Conservation (phyloP, 2,113 vertebrate species). For the Lophius piscatorius region DNA sequence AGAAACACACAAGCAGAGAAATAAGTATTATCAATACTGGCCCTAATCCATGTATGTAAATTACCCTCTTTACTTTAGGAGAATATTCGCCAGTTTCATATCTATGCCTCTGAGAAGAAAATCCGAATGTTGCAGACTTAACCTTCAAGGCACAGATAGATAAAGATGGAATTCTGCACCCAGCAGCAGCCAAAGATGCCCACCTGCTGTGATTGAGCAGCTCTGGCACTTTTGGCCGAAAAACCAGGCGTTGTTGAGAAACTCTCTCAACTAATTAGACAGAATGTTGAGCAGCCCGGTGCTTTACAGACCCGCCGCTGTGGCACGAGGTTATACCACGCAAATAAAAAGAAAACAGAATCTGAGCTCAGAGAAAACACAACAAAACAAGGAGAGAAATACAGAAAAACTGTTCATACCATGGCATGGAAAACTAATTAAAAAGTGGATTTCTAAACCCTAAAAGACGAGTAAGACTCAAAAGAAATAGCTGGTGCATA, state of each 20-base stretch:
- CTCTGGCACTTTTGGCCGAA: constrained; percentile 4
- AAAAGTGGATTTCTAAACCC: background rate
- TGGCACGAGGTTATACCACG: background rate
- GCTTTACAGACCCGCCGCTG: background rate
- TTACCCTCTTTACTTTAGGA: constrained; percentile 1
- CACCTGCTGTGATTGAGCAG: background rate
- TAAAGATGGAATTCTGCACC: background rate
- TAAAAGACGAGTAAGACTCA: no score
- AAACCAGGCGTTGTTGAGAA: constrained; percentile 17
- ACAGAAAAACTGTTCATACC: background rate
- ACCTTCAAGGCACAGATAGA: background rate
- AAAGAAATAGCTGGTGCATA: no score
- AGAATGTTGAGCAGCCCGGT: background rate
- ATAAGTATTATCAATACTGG: background rate
- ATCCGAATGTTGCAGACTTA: background rate
- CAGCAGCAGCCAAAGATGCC: constrained; percentile 3
- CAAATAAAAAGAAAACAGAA: background rate
- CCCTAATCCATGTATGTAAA: background rate
- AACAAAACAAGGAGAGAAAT: background rate
- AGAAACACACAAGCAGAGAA: constrained; percentile 10
- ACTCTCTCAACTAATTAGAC: constrained; percentile 34
- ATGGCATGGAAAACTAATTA: background rate
- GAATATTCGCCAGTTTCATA: background rate
- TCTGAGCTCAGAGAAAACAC: constrained; percentile 1
- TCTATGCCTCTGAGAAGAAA: background rate